Conservation (phyloP, 2,888 invertebrate genomes). For the Psococerastis gibbosa region DNA sequence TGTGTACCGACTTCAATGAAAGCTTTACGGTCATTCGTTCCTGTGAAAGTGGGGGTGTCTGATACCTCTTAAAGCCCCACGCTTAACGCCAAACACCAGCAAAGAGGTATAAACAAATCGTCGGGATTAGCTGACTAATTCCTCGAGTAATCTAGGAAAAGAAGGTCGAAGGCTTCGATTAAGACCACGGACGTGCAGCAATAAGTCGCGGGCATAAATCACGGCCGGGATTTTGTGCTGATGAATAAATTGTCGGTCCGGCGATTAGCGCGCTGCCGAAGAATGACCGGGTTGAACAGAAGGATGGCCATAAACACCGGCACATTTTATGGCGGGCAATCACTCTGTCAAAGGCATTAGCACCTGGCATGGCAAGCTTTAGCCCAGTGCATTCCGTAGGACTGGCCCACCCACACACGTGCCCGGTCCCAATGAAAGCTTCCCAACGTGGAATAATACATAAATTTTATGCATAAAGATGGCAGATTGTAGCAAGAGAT, state of each 20-base stretch:
- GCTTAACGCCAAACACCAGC: not conserved
- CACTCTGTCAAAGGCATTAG: slow-evolving; percentile 6
- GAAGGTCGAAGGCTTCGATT: no score
- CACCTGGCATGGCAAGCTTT: no score
- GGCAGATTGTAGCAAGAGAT: no score
- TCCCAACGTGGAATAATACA: no score
- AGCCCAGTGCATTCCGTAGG: not conserved
- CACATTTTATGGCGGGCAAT: slow-evolving; percentile 6
- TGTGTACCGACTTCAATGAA: no score
- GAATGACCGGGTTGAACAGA: not conserved
- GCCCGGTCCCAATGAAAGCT: no score
- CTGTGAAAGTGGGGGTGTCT: no score
- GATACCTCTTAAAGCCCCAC: not conserved
- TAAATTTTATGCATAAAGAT: no score
- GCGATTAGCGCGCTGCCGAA: not conserved
- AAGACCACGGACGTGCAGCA: not conserved
- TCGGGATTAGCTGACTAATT: no score
- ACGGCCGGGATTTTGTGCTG: not conserved
- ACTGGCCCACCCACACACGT: slow-evolving; percentile 10
- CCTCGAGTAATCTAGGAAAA: no score
- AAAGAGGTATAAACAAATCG: not conserved
- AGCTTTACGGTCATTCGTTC: no score
- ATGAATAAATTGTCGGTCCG: not conserved
- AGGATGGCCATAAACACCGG: not conserved
- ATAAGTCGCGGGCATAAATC: not conserved